phyloP scores from a whole-genome alignment of 2,113 vertebrate species.

The Lepus americanus region DNA sequence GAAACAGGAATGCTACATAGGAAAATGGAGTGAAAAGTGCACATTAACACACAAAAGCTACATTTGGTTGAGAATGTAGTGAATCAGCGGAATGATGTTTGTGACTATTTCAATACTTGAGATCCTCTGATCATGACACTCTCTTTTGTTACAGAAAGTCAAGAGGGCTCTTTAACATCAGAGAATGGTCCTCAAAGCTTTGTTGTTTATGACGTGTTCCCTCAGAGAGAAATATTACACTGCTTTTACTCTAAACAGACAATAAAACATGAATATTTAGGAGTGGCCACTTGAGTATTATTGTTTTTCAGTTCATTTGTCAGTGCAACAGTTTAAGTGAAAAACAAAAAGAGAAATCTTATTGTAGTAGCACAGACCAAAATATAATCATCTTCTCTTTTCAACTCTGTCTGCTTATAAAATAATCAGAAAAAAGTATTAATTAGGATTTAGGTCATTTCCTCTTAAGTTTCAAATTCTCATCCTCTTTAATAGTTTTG shows the following conservation, averaged over 20 bases:
- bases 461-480: neutral
- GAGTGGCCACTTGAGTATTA: neutral
- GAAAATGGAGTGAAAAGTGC: neutral
- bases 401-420: neutral
- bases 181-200: conserved; percentile 58
- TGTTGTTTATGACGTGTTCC: conserved; percentile 68
- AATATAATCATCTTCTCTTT: conserved; percentile 2
- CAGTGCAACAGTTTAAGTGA: neutral
- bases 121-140: conserved; percentile 76
- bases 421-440: neutral
- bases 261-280: conserved; percentile 68
- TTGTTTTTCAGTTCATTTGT: conserved; percentile 1
- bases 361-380: neutral
- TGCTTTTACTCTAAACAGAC: conserved; percentile 22
- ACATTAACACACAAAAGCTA: conserved; percentile 26
- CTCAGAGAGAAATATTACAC: conserved; percentile 66
- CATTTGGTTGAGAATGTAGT: conserved; percentile 51
- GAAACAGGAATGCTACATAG: neutral
- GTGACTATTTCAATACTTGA: conserved; percentile 72
- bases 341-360: neutral
- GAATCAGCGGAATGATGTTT: conserved; percentile 57
- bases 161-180: conserved; percentile 55
- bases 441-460: conserved; percentile 11
- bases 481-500: neutral
- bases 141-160: conserved; percentile 69